Conservation (phyloP, 2,797 vertebrate genomes). For the Masticophis lateralis region DNA sequence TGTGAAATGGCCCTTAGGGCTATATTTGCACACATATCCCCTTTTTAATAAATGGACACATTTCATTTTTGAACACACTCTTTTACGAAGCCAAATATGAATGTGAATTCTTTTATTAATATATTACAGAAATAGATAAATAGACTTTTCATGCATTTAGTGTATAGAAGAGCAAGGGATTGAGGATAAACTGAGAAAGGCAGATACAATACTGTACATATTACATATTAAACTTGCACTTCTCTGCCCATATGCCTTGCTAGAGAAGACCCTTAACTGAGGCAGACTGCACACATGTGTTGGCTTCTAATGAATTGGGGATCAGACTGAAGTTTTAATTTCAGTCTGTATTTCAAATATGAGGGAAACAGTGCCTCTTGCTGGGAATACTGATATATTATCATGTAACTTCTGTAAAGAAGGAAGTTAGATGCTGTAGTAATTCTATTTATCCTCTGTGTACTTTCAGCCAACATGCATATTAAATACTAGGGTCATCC, state of each 20-base stretch:
- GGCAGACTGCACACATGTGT: not conserved
- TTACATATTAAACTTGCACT: not conserved
- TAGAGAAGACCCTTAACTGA: not conserved
- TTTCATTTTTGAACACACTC: not conserved
- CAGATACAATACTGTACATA: not conserved
- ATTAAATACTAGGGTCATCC: not conserved
- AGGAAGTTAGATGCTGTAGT: not conserved
- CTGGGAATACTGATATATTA: not conserved
- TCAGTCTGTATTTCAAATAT: not conserved
- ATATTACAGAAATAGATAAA: slow-evolving; percentile 54
- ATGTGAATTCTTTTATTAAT: slow-evolving; percentile 48
- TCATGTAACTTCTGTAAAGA: not conserved
- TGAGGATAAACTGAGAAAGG: not conserved
- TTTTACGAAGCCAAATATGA: slow-evolving; percentile 52
- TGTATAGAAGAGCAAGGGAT: slow-evolving; percentile 12
- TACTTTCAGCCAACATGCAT: not conserved
- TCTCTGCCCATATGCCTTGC: not conserved
- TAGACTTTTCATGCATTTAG: slow-evolving; percentile 41
- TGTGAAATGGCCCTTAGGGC: slow-evolving; percentile 13
- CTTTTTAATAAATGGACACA: slow-evolving; percentile 48
- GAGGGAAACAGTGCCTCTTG: not conserved
- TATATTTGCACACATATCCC: slow-evolving; percentile 57
- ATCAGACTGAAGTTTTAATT: not conserved
- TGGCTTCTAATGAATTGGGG: not conserved
- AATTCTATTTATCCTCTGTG: not conserved